phyloP scores from a whole-genome alignment of 2,113 vertebrate species.

The Sinocyclocheilus anophthalmus region DNA sequence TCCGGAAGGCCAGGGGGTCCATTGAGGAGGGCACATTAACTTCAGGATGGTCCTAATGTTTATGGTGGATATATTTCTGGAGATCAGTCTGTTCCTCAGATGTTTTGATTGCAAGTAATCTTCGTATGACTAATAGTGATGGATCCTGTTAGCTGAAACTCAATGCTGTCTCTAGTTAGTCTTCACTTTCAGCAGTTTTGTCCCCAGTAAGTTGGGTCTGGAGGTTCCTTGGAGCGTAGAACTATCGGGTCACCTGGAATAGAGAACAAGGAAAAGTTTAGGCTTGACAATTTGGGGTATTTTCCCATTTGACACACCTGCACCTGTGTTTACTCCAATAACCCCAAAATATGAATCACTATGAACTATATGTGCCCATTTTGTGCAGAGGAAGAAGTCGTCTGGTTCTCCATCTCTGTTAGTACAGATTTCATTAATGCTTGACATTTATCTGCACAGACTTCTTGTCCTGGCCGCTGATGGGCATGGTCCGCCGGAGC shows the following conservation, averaged over 20 bases:
- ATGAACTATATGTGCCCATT: neutral
- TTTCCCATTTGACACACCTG: neutral
- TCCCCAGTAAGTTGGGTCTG: neutral
- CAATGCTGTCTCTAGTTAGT: neutral
- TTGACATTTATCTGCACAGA: constrained; percentile 16
- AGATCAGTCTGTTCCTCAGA: constrained; percentile 29
- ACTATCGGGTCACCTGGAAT: constrained; percentile 81
- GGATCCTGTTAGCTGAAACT: constrained; percentile 16
- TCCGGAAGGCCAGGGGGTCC: neutral
- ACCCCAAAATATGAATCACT: neutral
- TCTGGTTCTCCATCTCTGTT: neutral
- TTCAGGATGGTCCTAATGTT: constrained; percentile 39
- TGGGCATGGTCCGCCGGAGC: constrained; percentile 25
- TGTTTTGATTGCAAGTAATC: neutral
- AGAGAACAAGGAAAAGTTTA: constrained; percentile 39
- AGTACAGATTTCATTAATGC: constrained; percentile 38
- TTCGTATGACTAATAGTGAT: constrained; percentile 7
- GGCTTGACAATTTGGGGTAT: neutral
- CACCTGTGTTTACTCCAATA: constrained; percentile 6
- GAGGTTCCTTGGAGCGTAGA: neutral
- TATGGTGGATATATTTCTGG: constrained; percentile 31
- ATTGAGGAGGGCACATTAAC: constrained; percentile 14
- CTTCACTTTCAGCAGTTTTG: neutral
- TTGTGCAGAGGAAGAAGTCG: neutral
- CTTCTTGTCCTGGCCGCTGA: constrained; percentile 8